Evolutionary conservation across 30 jellyfish, hydroid and myxozoan genomes (phyloP).

Genomic region (Nemopilema nomurai): DNA sequence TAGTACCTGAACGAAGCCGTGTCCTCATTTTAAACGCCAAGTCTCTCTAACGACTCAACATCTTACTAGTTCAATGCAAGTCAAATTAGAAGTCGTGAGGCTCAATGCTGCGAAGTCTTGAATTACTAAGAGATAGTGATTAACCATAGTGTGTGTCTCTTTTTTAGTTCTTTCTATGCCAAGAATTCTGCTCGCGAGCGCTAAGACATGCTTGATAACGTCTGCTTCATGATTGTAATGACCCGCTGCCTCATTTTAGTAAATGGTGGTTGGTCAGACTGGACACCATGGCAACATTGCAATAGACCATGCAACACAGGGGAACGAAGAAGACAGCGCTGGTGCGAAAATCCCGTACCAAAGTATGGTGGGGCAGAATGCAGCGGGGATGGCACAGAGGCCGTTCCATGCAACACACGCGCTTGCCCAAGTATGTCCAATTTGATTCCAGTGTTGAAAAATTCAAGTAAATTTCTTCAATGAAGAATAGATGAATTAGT

Average conservation of each 20-base stretch:
- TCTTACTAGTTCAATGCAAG: no score
- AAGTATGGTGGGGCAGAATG: constrained; percentile 57
- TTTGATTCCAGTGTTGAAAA: no score
- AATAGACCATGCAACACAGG: constrained; percentile 59
- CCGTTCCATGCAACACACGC: constrained; percentile 32
- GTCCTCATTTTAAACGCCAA: no score
- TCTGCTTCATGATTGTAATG: no score
- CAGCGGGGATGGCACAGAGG: constrained; percentile 12
- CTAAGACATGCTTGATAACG: neutral
- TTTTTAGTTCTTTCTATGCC: neutral
- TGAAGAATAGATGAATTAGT: no score
- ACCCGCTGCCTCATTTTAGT: constrained; percentile 1
- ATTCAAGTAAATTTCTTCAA: no score
- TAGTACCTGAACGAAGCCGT: no score
- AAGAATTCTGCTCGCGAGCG: neutral
- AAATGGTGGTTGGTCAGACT: constrained; percentile 54
- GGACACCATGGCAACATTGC: constrained; percentile 50
- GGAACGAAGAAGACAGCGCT: constrained; percentile 13
- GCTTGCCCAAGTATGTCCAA: constrained; percentile 38
- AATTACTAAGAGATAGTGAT: no score
- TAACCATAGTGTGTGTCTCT: no score
- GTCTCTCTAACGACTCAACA: no score
- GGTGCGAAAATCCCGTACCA: constrained; percentile 51
- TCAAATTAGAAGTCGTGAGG: no score
- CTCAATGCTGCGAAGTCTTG: no score